Base-by-base conservation (phyloP, 2,113 vertebrate genomes). In the Ceyx margarethae region DNA sequence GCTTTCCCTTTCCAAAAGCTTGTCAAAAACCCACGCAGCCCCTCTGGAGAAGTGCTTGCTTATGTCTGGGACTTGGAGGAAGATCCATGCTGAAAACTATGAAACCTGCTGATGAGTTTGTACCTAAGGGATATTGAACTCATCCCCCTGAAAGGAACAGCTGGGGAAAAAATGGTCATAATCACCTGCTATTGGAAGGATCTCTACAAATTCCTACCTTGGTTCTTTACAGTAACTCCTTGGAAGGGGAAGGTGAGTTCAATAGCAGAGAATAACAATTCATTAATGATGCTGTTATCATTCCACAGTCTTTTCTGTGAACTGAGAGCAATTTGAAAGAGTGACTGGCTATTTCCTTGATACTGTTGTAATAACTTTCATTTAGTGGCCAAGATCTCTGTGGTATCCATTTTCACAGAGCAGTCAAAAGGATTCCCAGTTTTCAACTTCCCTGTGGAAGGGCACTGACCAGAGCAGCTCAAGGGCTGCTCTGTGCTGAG, bases 231-330 rank as follows among this genome's bases (percentile, higher is more conserved):
- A 37, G 21, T 23, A 15, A 21, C 15, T 31, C 31, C 42, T 20
- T 40, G 62, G 37, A 65, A 83, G 40, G 37, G 13, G 21, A 53
- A 69, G 67, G 50, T 46, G 54, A 79, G 23, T 56, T 56, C 17
- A 42, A 25, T 13, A 35, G 13, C 21, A 69, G 51, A 15, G 15
- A 53, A 12, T 46, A 68, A 20, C 0, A 0, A 46, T 31, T 45
- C 37, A 69, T 76, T 28, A 43, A 48, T 3, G 13, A 22, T n/a
- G 43, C 31, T 2, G 1, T 45, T 90, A 37, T 64, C 46, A 15
- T 64, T 79, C 57, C 46, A 54, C 19, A 56, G 60, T 21, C 10
- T 22, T 13, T 74, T 51, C 31, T 2, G 8, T 10, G 54, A 68
- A 46, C 53, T 57, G 73, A 69, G 20, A 81, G 23, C 42, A 7